Evolutionary conservation across 2,113 vertebrate species (phyloP).

Genomic region (Sarotherodon lohbergeri): DNA sequence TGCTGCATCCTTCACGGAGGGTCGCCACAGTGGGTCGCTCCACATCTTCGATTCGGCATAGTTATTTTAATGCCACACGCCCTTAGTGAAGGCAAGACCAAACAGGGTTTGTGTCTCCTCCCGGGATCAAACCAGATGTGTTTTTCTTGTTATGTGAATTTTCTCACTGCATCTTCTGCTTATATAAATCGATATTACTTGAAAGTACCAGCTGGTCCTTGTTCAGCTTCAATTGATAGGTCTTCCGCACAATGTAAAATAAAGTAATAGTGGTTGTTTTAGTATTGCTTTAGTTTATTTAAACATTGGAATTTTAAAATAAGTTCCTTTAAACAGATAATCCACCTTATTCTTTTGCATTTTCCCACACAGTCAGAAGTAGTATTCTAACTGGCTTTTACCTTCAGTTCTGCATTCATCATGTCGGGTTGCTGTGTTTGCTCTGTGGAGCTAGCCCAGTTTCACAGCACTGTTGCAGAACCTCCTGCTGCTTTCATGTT

Average conservation of each 20-base stretch:
- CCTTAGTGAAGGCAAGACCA: neutral
- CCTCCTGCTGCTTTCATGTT: neutral
- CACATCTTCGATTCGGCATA: neutral
- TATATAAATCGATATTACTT: neutral
- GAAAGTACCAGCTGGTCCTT: neutral
- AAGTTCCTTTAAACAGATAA: neutral
- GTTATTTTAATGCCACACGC: neutral
- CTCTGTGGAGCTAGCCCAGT: neutral
- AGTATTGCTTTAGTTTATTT: neutral
- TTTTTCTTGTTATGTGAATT: neutral
- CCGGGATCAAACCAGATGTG: neutral
- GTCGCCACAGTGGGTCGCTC: neutral
- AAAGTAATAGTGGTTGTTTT: neutral
- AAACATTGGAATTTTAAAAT: fast-evolving
- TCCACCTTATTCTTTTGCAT: neutral
- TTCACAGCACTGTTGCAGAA: neutral
- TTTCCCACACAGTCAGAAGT: neutral
- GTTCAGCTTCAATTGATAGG: neutral
- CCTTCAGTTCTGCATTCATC: neutral
- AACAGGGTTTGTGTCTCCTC: neutral
- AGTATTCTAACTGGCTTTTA: neutral
- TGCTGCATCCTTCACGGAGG: fast-evolving
- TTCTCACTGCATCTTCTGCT: neutral
- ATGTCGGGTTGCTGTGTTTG: neutral
- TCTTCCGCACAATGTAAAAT: neutral